Evolutionary conservation across 1,140 invertebrate genomes (phyloP).

Genomic region (Acromyrmex heyeri): DNA sequence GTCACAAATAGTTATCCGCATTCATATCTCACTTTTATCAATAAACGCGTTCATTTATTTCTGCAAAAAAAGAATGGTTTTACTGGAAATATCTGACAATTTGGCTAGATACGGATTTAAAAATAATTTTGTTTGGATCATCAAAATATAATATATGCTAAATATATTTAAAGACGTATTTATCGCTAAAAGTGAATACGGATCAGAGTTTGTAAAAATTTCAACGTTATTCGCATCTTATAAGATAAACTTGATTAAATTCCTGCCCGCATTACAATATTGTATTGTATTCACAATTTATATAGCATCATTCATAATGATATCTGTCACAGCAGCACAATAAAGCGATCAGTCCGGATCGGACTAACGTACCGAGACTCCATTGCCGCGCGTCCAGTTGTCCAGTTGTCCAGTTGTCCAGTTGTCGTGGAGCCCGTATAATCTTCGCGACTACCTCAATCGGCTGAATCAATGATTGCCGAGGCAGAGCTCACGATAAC

Average conservation of each 20-base stretch:
- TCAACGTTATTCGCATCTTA: not conserved
- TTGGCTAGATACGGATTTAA: no score
- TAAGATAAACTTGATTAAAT: not conserved
- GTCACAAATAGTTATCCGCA: no score
- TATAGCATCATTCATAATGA: not conserved
- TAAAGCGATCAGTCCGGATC: conserved; percentile 31
- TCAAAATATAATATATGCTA: no score
- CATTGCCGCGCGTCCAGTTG: not conserved
- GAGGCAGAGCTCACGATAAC: conserved; percentile 33
- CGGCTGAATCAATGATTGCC: conserved; percentile 37
- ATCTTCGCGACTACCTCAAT: conserved; percentile 24
- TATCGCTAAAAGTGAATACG: no score
- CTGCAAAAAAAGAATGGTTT: no score
- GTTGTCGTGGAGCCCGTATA: conserved; percentile 14
- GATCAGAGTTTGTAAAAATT: not conserved
- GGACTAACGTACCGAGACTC: not conserved
- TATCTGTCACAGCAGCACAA: conserved; percentile 1
- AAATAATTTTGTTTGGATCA: no score
- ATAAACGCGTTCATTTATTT: no score
- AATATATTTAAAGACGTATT: no score
- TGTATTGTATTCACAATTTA: not conserved
- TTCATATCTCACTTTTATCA: no score
- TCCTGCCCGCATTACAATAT: not conserved
- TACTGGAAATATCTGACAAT: no score
- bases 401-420: not conserved